Conservation (phyloP, 2,888 invertebrate species). For the Acanthopleura granulata region DNA sequence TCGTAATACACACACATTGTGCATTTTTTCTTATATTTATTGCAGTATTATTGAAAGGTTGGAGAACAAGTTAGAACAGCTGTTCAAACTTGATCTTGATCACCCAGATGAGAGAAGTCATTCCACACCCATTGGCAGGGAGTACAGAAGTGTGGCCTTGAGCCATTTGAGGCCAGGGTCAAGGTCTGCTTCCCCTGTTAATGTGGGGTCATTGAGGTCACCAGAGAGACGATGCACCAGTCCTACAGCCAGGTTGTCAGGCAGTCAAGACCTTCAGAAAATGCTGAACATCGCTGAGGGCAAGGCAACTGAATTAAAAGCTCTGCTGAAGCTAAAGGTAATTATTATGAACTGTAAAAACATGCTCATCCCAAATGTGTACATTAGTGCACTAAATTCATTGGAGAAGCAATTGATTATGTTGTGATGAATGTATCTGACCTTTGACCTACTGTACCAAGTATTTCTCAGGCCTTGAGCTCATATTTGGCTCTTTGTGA, state of each 20-base stretch:
- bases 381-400: too few relatives aligned
- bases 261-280: constrained; percentile 28
- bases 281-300: constrained; percentile 41
- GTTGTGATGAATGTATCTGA: too few relatives aligned
- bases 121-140: constrained; percentile 45
- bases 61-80: constrained; percentile 29
- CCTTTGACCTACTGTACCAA: too few relatives aligned
- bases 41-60: constrained; percentile 29
- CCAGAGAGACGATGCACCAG: not conserved
- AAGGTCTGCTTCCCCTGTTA: constrained; percentile 44
- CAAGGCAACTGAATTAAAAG: constrained; percentile 48
- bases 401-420: too few relatives aligned
- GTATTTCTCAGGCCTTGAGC: too few relatives aligned
- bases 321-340: constrained; percentile 55
- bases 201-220: not conserved
- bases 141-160: constrained; percentile 36
- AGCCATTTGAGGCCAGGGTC: constrained; percentile 45
- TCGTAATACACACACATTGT: too few relatives aligned
- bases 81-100: constrained; percentile 51
- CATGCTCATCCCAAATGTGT: too few relatives aligned
- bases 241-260: not conserved
- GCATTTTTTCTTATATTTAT: not conserved
- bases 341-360: too few relatives aligned
- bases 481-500: too few relatives aligned
- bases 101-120: constrained; percentile 51